Evolutionary conservation across 1,140 invertebrate genomes (phyloP).

Genomic region (Halesus radiatus): DNA sequence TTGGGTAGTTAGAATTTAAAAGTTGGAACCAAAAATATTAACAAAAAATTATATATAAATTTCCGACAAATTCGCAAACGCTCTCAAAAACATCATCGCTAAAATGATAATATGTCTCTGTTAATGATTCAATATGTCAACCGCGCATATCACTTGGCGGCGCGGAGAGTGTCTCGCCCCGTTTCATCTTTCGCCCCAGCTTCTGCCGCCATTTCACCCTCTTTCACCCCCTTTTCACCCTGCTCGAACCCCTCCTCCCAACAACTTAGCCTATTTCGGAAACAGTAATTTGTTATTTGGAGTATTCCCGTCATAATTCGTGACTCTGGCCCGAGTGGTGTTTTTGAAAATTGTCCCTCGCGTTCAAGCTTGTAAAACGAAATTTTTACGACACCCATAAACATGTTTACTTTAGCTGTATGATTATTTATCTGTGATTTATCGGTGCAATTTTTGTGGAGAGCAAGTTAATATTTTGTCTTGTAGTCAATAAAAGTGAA

Average conservation of each 20-base stretch:
- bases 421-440: no score
- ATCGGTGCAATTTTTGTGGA: no score
- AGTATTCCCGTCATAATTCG: slow-evolving; percentile 49
- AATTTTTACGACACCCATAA: background rate
- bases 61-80: background rate
- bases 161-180: background rate
- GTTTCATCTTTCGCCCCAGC: background rate
- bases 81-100: background rate
- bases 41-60: background rate
- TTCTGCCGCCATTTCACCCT: background rate
- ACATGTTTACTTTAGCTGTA: no score
- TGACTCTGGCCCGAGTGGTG: slow-evolving; percentile 40
- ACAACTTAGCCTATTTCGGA: slow-evolving; percentile 31
- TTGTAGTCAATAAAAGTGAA: no score
- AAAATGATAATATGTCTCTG: background rate
- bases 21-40: background rate
- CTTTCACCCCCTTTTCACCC: background rate
- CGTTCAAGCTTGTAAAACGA: slow-evolving; percentile 41
- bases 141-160: background rate
- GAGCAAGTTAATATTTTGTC: no score
- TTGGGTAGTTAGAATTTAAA: no score
- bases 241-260: background rate
- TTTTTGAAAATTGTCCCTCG: slow-evolving; percentile 51
- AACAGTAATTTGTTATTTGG: slow-evolving; percentile 48
- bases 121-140: slow-evolving; percentile 9